These are phyloP conservation scores for Nemopilema nomurai DNA, from an alignment of 30 jellyfish, hydroid and myxozoan genomes.

Conservation along the genomic window DNA sequence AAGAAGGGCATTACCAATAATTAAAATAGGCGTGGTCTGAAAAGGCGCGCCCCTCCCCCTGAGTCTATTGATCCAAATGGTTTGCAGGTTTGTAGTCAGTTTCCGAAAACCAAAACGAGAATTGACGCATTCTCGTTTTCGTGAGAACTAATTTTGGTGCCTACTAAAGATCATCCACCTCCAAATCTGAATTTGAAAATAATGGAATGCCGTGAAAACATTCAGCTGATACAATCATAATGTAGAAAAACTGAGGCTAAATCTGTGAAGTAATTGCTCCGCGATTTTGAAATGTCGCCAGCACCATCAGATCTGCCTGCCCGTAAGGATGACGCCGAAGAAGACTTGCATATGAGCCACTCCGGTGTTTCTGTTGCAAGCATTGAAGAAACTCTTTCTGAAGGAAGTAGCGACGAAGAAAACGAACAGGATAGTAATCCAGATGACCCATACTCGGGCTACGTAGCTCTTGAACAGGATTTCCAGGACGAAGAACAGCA, in stretches of 20 bases:
- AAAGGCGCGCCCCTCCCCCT: too few relatives aligned
- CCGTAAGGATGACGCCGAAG: constrained; percentile 13
- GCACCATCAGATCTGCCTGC: constrained; percentile 54
- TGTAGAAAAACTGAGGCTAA: not conserved
- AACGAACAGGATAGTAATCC: not conserved
- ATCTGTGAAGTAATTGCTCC: not conserved
- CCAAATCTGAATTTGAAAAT: too few relatives aligned
- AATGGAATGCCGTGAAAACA: too few relatives aligned
- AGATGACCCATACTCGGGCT: constrained; percentile 14
- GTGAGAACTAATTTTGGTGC: too few relatives aligned
- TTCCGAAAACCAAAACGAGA: too few relatives aligned
- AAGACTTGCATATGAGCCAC: not conserved
- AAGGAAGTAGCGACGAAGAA: constrained; percentile 34
- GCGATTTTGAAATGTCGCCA: constrained; percentile 19
- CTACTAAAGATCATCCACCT: too few relatives aligned
- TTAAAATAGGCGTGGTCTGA: too few relatives aligned
- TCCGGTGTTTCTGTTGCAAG: not conserved
- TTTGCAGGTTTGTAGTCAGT: too few relatives aligned
- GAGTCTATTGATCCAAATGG: too few relatives aligned
- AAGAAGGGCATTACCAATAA: too few relatives aligned
- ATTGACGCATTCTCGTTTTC: too few relatives aligned
- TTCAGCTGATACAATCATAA: not conserved
- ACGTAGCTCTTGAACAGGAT: constrained; percentile 33
- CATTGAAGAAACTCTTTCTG: constrained; percentile 8
- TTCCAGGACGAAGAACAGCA: constrained; percentile 1